These are phyloP conservation scores for Drosophila burlai DNA, from an alignment of 1,140 invertebrate genomes.

Conservation along the genomic window DNA sequence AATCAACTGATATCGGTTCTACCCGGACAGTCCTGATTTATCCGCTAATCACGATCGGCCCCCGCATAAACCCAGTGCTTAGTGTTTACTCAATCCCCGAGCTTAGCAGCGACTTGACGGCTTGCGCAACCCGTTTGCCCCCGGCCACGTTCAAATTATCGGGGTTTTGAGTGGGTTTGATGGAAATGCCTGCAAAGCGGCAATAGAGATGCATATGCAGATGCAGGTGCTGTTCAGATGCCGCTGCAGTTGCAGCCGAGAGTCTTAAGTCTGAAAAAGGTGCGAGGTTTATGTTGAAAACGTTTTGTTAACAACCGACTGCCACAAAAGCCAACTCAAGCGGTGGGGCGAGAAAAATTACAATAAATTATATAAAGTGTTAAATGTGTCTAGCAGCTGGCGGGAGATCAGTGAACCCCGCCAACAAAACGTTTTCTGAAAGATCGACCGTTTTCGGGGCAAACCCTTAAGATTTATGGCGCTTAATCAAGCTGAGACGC, in stretches of 20 bases:
- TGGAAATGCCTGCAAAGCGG: slow-evolving; percentile 47
- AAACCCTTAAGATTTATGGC: slow-evolving; percentile 72
- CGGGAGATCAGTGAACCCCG: slow-evolving; percentile 40
- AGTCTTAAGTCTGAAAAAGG: slow-evolving; percentile 52
- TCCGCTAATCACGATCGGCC: slow-evolving; percentile 62
- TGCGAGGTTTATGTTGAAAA: slow-evolving; percentile 79
- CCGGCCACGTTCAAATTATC: slow-evolving; percentile 66
- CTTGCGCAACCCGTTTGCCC: slow-evolving; percentile 70
- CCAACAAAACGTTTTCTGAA: slow-evolving; percentile 58
- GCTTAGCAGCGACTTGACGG: slow-evolving; percentile 39
- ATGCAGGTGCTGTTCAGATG: slow-evolving; percentile 7
- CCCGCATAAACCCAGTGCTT: slow-evolving; percentile 48
- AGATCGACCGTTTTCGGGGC: slow-evolving; percentile 35
- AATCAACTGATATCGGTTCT: slow-evolving; percentile 43
- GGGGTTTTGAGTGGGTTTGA: slow-evolving; percentile 77
- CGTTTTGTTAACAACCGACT: slow-evolving; percentile 77
- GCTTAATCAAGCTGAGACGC: slow-evolving; percentile 64
- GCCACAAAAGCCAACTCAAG: slow-evolving; percentile 39
- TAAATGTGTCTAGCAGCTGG: slow-evolving; percentile 63
- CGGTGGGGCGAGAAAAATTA: slow-evolving; percentile 58
- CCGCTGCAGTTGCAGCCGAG: slow-evolving; percentile 21
- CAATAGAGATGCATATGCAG: slow-evolving; percentile 50
- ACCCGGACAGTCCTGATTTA: slow-evolving; percentile 35
- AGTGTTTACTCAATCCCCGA: slow-evolving; percentile 51
- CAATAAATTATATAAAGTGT: slow-evolving; percentile 84